Conservation (phyloP, 2,113 vertebrate species). For the Alligator sinensis region DNA sequence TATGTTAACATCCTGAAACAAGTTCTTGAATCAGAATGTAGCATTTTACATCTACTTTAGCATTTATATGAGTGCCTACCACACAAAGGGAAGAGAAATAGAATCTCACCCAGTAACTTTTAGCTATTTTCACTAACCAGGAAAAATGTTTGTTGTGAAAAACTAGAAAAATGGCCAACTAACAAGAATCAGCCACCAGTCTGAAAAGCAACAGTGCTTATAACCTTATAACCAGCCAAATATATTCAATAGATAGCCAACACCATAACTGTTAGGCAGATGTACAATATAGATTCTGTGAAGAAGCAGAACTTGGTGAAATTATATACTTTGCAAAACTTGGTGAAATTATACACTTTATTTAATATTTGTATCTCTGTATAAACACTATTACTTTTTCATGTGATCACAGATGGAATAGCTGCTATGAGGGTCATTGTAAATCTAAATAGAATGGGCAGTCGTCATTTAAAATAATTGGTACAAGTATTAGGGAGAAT, state of each 20-base stretch:
- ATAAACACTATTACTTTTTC: neutral
- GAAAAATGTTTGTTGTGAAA: neutral
- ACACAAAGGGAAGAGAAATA: neutral
- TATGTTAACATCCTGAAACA: too few relatives aligned
- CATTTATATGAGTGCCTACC: neutral
- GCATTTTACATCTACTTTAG: neutral
- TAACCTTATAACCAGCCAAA: neutral
- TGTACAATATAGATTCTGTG: fast-evolving
- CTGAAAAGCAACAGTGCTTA: neutral
- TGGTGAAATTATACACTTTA: neutral
- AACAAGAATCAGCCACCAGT: neutral
- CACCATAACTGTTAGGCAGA: neutral
- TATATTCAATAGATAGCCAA: neutral
- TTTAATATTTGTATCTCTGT: neutral
- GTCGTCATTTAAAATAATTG: slow-evolving; percentile 13
- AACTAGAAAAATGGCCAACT: neutral
- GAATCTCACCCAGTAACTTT: neutral
- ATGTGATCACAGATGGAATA: neutral
- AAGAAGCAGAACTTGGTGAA: neutral
- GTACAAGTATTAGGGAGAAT: slow-evolving; percentile 4
- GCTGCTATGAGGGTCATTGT: neutral
- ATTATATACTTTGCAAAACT: neutral
- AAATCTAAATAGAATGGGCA: slow-evolving; percentile 19
- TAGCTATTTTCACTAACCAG: neutral
- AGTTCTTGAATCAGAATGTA: neutral